phyloP scores from a whole-genome alignment of 2,888 invertebrate species.

The Drosophila setosimentum region DNA sequence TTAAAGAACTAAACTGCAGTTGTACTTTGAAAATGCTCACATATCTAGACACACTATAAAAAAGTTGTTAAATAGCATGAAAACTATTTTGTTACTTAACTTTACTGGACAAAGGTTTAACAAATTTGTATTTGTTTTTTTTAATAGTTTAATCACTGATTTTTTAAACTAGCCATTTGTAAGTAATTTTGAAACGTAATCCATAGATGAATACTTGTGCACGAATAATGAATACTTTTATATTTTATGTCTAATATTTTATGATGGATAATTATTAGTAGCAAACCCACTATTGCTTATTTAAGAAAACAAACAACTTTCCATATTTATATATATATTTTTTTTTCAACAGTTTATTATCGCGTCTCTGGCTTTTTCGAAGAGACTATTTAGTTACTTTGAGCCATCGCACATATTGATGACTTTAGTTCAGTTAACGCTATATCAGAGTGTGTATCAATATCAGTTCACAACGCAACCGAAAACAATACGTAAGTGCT shows the following conservation, averaged over 20 bases:
- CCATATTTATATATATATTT: no score
- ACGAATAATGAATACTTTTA: not conserved
- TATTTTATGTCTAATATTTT: not conserved
- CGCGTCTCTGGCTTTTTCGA: constrained; percentile 25
- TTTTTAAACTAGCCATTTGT: not conserved
- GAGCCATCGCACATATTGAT: constrained; percentile 34
- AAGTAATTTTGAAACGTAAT: not conserved
- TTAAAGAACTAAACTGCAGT: not conserved
- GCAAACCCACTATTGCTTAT: not conserved
- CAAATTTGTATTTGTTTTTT: not conserved
- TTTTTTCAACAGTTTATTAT: constrained; percentile 47
- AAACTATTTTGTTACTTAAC: not conserved
- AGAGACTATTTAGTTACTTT: constrained; percentile 31
- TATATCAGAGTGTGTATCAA: constrained; percentile 51
- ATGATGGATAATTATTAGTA: not conserved
- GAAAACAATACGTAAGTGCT: constrained; percentile 26
- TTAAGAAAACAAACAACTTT: constrained; percentile 21
- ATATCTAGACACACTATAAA: not conserved
- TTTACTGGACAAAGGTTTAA: not conserved
- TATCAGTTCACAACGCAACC: constrained; percentile 73
- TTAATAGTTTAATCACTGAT: not conserved
- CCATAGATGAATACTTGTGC: not conserved
- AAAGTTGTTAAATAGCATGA: not conserved
- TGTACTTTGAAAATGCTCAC: not conserved
- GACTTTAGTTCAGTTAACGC: constrained; percentile 23